These are phyloP conservation scores for Nibea albiflora DNA, from an alignment of 2,113 vertebrate species.

Conservation along the genomic window DNA sequence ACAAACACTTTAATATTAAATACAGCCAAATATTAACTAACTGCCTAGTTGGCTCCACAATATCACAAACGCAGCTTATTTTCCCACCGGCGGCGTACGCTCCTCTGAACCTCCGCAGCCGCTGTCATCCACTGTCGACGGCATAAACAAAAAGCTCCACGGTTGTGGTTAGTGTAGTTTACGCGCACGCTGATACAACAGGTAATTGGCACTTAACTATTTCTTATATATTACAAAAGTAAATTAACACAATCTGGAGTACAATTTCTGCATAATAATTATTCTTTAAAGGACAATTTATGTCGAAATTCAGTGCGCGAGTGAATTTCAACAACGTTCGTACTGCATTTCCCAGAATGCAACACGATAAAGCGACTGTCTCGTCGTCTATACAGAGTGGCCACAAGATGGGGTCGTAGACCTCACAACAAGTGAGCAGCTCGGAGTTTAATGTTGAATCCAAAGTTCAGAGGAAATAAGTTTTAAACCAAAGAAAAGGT, in stretches of 20 bases:
- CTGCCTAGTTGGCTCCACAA: neutral
- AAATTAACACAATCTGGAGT: fast-evolving
- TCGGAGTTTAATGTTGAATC: neutral
- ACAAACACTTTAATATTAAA: neutral
- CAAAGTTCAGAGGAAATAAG: neutral
- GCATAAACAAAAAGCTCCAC: constrained; percentile 22
- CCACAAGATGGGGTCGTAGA: constrained; percentile 68
- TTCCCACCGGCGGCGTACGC: constrained; percentile 32
- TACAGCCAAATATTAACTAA: neutral
- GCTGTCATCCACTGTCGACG: constrained; percentile 68
- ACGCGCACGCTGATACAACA: fast-evolving
- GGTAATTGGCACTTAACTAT: fast-evolving
- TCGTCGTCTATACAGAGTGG: neutral
- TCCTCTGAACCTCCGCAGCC: constrained; percentile 43
- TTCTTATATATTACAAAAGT: neutral
- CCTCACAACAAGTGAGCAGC: neutral
- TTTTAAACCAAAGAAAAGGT: neutral
- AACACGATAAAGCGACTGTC: neutral
- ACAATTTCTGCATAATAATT: fast-evolving
- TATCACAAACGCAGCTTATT: neutral
- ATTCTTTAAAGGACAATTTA: fast-evolving
- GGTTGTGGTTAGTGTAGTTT: constrained; percentile 80
- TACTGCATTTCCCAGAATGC: constrained; percentile 71
- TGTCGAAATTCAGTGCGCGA: fast-evolving
- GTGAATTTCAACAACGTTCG: fast-evolving